Conservation (phyloP, 2,113 vertebrate genomes). For the Pachyramphus minor region DNA sequence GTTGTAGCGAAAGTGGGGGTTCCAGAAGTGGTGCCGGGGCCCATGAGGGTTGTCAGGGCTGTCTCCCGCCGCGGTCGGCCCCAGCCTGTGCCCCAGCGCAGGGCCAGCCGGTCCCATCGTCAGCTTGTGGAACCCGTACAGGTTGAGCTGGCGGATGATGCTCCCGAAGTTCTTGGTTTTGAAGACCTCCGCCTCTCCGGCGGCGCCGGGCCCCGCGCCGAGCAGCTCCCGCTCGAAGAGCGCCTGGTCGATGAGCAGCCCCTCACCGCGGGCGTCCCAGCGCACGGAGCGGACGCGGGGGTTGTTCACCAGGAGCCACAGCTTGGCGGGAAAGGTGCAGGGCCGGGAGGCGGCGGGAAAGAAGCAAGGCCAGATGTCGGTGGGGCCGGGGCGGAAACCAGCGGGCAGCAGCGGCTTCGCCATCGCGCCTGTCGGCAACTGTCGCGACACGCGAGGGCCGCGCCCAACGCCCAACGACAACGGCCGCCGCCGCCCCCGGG, state of each 20-base stretch:
- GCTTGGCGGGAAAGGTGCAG: not conserved
- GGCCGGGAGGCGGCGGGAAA: not conserved
- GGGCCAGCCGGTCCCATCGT: not conserved
- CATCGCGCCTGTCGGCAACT: not conserved
- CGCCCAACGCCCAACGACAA: not conserved
- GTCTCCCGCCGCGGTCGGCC: rapidly evolving
- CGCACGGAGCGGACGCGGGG: not conserved
- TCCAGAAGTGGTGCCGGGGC: not conserved
- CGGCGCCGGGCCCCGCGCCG: no score
- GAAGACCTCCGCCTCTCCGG: not conserved
- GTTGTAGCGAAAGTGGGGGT: not conserved
- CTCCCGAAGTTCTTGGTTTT: not conserved
- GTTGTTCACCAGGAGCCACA: not conserved
- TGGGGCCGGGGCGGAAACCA: not conserved
- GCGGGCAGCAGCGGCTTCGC: not conserved
- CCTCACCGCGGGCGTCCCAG: not conserved
- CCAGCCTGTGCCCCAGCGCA: not conserved
- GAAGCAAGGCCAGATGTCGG: not conserved
- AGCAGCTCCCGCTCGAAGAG: not conserved
- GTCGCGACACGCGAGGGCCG: not conserved
- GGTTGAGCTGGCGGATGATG: not conserved
- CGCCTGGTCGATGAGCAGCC: not conserved
- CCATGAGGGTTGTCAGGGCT: not conserved
- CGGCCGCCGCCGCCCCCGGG: not conserved
- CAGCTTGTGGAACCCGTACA: not conserved